Conservation (phyloP, 2,113 vertebrate species). For the Rostratula benghalensis region DNA sequence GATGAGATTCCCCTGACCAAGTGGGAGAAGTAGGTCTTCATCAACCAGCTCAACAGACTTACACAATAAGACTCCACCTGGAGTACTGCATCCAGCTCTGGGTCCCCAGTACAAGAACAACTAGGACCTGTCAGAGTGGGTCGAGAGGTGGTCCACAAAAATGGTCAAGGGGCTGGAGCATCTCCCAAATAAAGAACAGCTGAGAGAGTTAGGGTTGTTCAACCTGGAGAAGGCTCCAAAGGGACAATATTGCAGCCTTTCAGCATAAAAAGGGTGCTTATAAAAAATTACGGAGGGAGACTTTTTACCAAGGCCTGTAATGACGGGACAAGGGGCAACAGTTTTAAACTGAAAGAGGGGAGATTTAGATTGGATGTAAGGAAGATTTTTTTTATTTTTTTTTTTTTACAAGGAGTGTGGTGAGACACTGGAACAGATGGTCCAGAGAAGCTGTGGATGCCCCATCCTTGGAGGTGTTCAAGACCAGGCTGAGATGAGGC, state of each 20-base stretch:
- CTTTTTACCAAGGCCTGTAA: background rate
- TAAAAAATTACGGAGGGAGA: background rate
- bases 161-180: background rate
- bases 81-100: background rate
- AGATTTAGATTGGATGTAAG: background rate
- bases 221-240: background rate
- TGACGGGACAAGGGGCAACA: background rate
- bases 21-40: background rate
- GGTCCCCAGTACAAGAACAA: background rate
- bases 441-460: background rate
- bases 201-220: background rate
- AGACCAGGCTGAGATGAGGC: background rate
- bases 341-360: background rate
- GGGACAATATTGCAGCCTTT: background rate
- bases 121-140: background rate
- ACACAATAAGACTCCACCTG: background rate
- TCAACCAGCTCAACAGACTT: background rate
- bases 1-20: background rate
- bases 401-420: background rate
- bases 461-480: background rate
- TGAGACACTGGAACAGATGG: background rate
- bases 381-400: background rate
- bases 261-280: background rate
- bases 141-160: background rate
- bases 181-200: background rate